Evolutionary conservation across 1,140 invertebrate genomes (phyloP).

Genomic region (Ostrea edulis): DNA sequence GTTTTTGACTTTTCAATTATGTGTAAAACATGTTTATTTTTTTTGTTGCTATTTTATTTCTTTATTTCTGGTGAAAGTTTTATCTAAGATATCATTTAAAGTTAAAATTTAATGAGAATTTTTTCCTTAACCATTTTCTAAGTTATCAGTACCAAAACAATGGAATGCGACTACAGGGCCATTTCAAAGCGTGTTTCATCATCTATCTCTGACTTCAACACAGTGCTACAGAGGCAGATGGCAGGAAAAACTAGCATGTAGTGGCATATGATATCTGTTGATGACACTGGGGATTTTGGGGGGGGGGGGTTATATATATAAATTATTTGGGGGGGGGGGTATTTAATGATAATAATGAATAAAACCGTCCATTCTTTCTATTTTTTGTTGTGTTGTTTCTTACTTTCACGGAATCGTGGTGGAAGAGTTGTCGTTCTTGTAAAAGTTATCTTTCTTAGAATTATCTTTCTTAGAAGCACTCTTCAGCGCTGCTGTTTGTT

Average conservation of each 20-base stretch:
- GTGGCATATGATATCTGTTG: not conserved
- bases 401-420: too few relatives aligned
- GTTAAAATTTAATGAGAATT: not conserved
- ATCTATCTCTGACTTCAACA: slow-evolving; percentile 76
- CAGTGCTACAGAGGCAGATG: slow-evolving; percentile 71
- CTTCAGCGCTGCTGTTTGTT: not conserved
- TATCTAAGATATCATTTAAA: not conserved
- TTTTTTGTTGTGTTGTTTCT: not conserved
- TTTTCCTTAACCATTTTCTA: slow-evolving; percentile 59
- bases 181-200: slow-evolving; percentile 80
- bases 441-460: slow-evolving; percentile 5
- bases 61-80: too few relatives aligned
- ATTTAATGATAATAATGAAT: too few relatives aligned
- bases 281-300: not conserved
- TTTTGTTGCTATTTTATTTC: too few relatives aligned
- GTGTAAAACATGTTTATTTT: too few relatives aligned
- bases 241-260: slow-evolving; percentile 68
- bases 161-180: slow-evolving; percentile 84
- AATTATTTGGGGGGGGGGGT: too few relatives aligned
- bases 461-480: not conserved
- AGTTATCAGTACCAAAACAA: slow-evolving; percentile 83
- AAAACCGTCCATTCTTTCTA: slow-evolving; percentile 4
- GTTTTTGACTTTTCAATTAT: not conserved
- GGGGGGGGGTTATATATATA: too few relatives aligned
- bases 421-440: slow-evolving; percentile 6